phyloP scores from a whole-genome alignment of 2,113 vertebrate species.

The Chloropsis hardwickii region DNA sequence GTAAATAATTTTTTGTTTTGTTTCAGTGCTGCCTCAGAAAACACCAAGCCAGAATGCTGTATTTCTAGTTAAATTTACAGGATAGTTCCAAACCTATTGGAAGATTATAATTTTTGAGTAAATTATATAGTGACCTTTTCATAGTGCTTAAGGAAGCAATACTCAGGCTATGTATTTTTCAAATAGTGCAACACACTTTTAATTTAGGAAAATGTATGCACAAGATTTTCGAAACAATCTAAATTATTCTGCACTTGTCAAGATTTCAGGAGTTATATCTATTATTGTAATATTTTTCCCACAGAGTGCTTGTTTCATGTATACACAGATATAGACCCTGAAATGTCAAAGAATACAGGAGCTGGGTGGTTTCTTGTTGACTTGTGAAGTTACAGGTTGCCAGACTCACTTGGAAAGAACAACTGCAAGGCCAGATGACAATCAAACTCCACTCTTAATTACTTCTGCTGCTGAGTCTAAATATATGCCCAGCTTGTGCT shows the following conservation, averaged over 20 bases:
- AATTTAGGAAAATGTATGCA: constrained; percentile 1
- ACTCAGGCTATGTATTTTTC: neutral
- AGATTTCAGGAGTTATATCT: neutral
- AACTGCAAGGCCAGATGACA: constrained; percentile 41
- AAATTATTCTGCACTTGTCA: constrained; percentile 23
- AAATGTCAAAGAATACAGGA: constrained; percentile 38
- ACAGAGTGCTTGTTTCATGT: neutral
- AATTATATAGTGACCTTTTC: neutral
- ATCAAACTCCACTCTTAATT: constrained; percentile 48
- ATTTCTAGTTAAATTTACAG: neutral
- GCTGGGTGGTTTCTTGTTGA: constrained; percentile 50
- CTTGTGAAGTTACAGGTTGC: constrained; percentile 45
- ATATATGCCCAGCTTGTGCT: neutral
- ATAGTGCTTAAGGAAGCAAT: neutral
- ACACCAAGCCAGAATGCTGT: neutral
- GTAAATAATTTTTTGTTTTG: neutral
- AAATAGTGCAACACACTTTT: neutral
- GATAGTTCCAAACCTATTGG: neutral
- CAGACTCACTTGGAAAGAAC: constrained; percentile 39
- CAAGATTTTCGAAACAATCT: neutral
- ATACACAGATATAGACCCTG: constrained; percentile 24
- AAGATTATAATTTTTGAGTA: neutral
- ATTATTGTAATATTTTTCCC: neutral
- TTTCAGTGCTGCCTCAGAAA: neutral
- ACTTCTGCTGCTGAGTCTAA: neutral